Conservation (phyloP, 2,888 invertebrate genomes). For the Listrodromus nycthemerus region DNA sequence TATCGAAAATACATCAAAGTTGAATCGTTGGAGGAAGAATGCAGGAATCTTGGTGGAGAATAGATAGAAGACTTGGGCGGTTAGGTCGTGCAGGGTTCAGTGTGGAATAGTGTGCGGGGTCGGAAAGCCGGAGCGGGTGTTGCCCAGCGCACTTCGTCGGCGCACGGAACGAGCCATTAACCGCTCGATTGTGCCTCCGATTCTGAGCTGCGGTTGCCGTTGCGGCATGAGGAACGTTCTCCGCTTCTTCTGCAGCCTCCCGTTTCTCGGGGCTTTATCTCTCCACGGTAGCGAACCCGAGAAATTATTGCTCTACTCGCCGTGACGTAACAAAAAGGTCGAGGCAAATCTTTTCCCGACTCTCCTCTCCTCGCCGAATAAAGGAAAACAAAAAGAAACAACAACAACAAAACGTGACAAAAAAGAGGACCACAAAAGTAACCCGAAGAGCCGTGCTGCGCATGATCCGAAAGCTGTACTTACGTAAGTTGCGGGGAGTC, state of each 20-base stretch:
- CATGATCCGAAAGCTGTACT: conserved; percentile 45
- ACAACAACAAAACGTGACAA: background rate
- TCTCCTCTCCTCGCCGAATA: conserved; percentile 38
- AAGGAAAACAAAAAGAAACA: background rate
- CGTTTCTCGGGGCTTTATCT: conserved; percentile 67
- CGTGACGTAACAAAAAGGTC: conserved; percentile 58
- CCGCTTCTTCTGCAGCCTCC: conserved; percentile 38
- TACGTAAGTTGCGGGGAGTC: conserved; percentile 50
- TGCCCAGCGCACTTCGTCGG: conserved; percentile 61
- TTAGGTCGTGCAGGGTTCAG: conserved; percentile 17
- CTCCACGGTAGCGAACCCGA: conserved; percentile 67
- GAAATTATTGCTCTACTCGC: conserved; percentile 66
- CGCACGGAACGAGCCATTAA: conserved; percentile 65
- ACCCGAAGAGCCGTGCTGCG: conserved; percentile 13
- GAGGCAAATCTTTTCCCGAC: conserved; percentile 44
- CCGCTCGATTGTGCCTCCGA: conserved; percentile 69
- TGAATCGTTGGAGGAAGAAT: conserved; percentile 59
- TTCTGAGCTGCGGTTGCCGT: conserved; percentile 58
- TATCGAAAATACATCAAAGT: conserved; percentile 56
- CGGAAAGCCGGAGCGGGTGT: conserved; percentile 64
- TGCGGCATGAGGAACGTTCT: conserved; percentile 55
- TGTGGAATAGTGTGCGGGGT: conserved; percentile 40
- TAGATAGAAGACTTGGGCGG: conserved; percentile 55
- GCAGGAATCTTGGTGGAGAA: conserved; percentile 41
- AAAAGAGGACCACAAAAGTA: conserved; percentile 6